Conservation (phyloP, 2,113 vertebrate genomes). For the Puntigrus tetrazona region DNA sequence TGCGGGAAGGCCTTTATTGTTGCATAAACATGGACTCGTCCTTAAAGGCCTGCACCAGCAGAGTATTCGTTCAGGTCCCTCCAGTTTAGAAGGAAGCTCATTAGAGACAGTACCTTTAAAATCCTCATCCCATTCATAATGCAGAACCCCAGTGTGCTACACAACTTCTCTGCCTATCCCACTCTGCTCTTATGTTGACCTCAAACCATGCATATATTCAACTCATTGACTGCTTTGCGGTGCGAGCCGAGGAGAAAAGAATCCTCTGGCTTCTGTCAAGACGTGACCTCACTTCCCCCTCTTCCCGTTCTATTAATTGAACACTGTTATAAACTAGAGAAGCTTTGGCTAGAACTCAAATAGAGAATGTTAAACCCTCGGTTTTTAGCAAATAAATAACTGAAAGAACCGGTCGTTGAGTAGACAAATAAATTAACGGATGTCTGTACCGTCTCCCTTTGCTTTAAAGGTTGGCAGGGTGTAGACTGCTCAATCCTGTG, state of each 20-base stretch:
- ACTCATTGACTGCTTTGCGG: slow-evolving; percentile 52
- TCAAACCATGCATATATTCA: slow-evolving; percentile 56
- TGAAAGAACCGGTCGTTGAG: not conserved
- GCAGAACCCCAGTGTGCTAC: slow-evolving; percentile 52
- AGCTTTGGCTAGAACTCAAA: slow-evolving; percentile 18
- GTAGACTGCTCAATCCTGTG: slow-evolving; percentile 90
- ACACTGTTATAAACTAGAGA: slow-evolving; percentile 34
- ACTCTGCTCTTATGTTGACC: slow-evolving; percentile 44
- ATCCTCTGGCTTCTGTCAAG: slow-evolving; percentile 41
- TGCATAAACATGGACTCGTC: slow-evolving; percentile 39
- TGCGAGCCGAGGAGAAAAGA: slow-evolving; percentile 27
- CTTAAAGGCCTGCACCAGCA: not conserved
- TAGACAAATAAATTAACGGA: not conserved
- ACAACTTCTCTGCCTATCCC: slow-evolving; percentile 22
- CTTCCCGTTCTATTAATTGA: slow-evolving; percentile 46
- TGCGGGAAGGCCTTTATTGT: not conserved
- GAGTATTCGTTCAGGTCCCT: slow-evolving; percentile 29
- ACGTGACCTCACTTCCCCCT: slow-evolving; percentile 46
- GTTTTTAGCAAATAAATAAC: not conserved
- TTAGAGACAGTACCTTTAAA: slow-evolving; percentile 50
- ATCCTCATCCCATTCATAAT: slow-evolving; percentile 58
- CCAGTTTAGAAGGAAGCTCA: slow-evolving; percentile 45
- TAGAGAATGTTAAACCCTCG: not conserved
- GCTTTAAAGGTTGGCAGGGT: slow-evolving; percentile 88
- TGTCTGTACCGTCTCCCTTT: not conserved